These are phyloP conservation scores for Melipona beecheii DNA, from an alignment of 2,888 invertebrate genomes.

Conservation along the genomic window DNA sequence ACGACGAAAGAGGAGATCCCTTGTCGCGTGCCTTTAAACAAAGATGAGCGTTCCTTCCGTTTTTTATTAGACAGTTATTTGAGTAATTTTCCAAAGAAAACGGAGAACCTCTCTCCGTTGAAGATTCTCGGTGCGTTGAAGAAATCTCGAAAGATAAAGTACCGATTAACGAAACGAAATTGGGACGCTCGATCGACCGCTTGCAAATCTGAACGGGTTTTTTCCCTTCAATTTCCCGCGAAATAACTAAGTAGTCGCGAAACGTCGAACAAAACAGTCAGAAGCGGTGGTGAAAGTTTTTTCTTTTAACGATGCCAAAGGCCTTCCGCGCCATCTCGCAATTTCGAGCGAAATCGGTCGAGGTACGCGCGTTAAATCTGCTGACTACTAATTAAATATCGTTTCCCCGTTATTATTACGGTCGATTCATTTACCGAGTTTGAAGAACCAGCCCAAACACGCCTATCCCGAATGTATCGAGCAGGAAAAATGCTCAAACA, in stretches of 20 bases:
- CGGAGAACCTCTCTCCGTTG: too few species aligned
- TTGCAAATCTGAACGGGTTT: neutral
- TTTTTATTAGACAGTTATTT: neutral
- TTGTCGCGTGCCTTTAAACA: neutral
- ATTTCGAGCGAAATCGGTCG: conserved; percentile 3
- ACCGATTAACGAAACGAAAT: too few species aligned
- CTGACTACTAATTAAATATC: conserved; percentile 12
- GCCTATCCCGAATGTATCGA: neutral
- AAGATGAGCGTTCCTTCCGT: too few species aligned
- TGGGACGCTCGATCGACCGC: neutral
- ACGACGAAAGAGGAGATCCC: neutral
- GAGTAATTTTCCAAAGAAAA: too few species aligned
- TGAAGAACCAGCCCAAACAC: neutral
- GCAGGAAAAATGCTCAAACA: neutral
- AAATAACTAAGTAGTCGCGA: neutral
- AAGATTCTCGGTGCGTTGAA: too few species aligned
- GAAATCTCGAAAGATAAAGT: too few species aligned
- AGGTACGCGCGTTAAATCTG: neutral
- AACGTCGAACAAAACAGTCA: neutral
- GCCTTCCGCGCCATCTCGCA: neutral
- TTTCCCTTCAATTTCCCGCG: neutral
- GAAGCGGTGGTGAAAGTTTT: too few species aligned
- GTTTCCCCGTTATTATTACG: neutral
- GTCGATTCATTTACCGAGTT: conserved; percentile 6
- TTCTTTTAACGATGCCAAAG: neutral